Conservation (phyloP, 2,797 vertebrate genomes). For the Sitta carolinensis region DNA sequence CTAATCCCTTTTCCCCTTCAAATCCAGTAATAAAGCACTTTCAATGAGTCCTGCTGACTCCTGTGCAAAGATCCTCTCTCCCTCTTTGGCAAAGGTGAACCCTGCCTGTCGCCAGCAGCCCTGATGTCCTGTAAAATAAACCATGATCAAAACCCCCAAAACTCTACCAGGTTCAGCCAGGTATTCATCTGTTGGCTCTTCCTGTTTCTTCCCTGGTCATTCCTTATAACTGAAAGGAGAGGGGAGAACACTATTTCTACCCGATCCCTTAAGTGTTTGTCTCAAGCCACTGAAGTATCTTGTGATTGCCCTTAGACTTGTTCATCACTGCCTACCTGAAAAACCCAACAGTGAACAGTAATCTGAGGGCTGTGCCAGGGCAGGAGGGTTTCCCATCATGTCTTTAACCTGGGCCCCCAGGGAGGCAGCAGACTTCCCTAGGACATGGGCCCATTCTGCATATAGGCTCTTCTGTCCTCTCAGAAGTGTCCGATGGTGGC, state of each 20-base stretch:
- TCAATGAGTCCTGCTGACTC: background rate
- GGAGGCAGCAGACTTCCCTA: background rate
- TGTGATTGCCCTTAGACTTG: background rate
- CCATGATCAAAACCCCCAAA: background rate
- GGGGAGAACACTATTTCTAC: background rate
- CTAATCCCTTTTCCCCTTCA: background rate
- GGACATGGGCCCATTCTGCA: no score
- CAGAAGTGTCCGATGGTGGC: background rate
- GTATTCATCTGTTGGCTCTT: background rate
- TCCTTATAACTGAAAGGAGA: background rate
- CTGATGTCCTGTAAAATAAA: background rate
- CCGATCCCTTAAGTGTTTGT: background rate
- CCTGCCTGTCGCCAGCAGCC: fast-evolving
- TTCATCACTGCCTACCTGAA: background rate
- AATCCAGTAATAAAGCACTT: background rate
- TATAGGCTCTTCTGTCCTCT: background rate
- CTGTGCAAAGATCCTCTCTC: background rate
- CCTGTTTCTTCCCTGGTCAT: background rate
- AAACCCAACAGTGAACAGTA: background rate
- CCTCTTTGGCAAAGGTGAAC: background rate
- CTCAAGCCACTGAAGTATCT: background rate
- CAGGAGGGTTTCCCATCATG: fast-evolving
- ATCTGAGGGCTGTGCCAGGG: background rate
- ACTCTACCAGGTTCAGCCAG: background rate
- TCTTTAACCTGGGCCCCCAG: background rate